Conservation (phyloP, 2,888 invertebrate species). For the Chymomyza procnemis region DNA sequence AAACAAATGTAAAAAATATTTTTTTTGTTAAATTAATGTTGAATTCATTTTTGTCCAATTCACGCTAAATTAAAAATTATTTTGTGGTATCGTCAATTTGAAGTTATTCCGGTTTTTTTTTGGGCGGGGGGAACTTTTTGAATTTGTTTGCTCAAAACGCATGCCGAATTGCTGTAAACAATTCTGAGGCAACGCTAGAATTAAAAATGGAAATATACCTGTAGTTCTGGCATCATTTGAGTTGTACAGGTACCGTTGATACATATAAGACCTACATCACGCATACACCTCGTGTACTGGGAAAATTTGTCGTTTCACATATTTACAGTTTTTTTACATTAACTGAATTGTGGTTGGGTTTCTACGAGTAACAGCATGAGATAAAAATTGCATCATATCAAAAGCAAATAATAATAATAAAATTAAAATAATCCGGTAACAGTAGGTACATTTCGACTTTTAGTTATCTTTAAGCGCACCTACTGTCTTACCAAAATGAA, state of each 20-base stretch:
- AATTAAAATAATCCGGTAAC: no score
- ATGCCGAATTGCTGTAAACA: constrained; percentile 4
- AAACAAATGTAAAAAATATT: neutral
- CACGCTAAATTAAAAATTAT: constrained; percentile 30
- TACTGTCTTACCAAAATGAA: no score
- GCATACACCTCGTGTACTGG: neutral
- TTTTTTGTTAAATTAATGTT: constrained; percentile 9
- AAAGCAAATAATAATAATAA: no score
- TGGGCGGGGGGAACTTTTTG: neutral
- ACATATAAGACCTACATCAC: neutral
- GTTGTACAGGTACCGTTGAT: neutral
- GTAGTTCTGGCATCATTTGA: neutral
- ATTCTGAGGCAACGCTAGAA: neutral
- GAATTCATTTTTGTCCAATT: constrained; percentile 19
- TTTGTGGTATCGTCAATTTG: constrained; percentile 17
- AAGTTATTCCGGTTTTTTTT: constrained; percentile 40
- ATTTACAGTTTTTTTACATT: neutral
- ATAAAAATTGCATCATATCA: neutral
- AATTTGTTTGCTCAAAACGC: neutral
- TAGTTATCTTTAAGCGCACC: no score
- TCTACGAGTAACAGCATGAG: neutral
- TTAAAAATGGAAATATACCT: neutral
- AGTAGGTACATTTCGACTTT: no score
- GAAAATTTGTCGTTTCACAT: neutral
- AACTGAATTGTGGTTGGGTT: neutral